Evolutionary conservation across 2,888 invertebrate genomes (phyloP).

Genomic region (Callyntrura guangdongensis): DNA sequence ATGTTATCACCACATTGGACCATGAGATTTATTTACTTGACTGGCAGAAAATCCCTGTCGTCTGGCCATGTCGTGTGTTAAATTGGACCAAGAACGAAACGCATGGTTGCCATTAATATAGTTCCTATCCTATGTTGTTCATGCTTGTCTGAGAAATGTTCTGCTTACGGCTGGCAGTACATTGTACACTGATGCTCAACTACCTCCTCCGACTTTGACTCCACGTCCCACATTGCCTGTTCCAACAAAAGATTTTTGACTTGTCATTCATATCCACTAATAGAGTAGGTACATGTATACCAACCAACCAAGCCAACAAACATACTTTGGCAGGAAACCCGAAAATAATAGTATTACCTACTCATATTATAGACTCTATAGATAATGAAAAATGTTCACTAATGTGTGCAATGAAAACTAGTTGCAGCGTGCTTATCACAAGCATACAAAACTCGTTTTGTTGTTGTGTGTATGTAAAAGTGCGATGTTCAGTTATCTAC

Average conservation of each 20-base stretch:
- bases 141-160: no score
- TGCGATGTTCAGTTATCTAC: neutral
- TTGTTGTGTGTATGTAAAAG: neutral
- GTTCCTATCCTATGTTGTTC: no score
- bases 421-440: neutral
- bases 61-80: no score
- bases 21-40: no score
- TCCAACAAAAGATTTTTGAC: neutral
- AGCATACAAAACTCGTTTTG: neutral
- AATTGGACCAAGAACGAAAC: no score
- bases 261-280: neutral
- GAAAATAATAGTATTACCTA: neutral
- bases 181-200: no score
- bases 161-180: no score
- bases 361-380: neutral
- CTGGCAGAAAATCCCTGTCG: no score
- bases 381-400: constrained; percentile 26
- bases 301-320: neutral
- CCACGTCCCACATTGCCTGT: neutral
- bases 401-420: neutral
- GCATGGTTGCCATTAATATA: no score
- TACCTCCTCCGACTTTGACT: neutral
- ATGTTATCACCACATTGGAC: no score
- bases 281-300: neutral
- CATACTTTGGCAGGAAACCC: neutral